Percentiles rank a stretch among this genome's conserved stretches.
Conservation (phyloP, 1,140 invertebrate species). For the Drosophila nasuta region DNA sequence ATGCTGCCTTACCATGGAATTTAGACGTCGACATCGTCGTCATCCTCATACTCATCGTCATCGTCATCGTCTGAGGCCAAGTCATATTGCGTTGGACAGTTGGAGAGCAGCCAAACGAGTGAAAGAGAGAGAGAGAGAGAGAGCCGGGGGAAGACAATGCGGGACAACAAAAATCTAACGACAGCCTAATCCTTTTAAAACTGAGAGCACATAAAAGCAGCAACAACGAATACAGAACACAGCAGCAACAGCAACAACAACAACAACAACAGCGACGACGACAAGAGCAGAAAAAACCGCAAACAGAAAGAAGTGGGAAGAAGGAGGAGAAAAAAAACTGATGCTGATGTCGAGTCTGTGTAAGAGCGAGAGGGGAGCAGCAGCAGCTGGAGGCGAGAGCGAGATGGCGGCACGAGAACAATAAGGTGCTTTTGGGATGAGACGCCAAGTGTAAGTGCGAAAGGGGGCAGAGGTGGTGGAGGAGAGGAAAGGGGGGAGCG, state of each 20-base stretch:
- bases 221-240: slow-evolving; percentile 48
- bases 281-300: background rate
- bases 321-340: slow-evolving; percentile 7
- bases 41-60: background rate
- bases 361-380: background rate
- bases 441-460: slow-evolving; percentile 22
- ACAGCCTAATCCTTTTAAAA: slow-evolving; percentile 79
- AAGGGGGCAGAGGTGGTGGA: background rate
- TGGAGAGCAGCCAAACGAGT: slow-evolving; percentile 31
- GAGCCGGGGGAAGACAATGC: background rate
- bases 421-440: slow-evolving; percentile 67
- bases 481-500: too few relatives aligned
- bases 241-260: slow-evolving; percentile 43
- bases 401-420: slow-evolving; percentile 51
- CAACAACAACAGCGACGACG: slow-evolving; percentile 44
- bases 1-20: slow-evolving; percentile 19
- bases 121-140: background rate
- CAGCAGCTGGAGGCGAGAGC: background rate
- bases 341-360: slow-evolving; percentile 1
- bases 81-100: slow-evolving; percentile 33
- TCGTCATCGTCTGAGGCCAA: slow-evolving; percentile 1
- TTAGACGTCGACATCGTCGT: slow-evolving; percentile 11
- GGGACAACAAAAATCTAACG: slow-evolving; percentile 67
- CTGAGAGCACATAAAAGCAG: slow-evolving; percentile 75
- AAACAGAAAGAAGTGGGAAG: background rate